These are phyloP conservation scores for Agonum fuliginosum DNA, from an alignment of 2,888 invertebrate genomes.

Conservation along the genomic window DNA sequence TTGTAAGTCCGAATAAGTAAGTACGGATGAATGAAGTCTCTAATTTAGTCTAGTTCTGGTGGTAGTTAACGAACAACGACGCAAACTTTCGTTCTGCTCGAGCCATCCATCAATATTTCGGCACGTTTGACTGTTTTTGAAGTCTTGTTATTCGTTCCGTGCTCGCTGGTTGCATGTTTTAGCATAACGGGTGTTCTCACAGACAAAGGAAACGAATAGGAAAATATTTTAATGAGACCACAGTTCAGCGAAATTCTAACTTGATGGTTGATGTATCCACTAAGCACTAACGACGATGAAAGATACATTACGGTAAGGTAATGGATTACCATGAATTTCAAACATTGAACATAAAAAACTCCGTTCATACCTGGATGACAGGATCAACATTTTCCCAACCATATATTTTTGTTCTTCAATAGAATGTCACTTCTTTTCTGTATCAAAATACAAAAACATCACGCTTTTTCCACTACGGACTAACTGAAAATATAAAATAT, in stretches of 20 bases:
- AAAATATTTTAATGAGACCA: slow-evolving; percentile 45
- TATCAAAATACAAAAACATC: too few relatives aligned
- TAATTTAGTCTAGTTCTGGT: slow-evolving; percentile 49
- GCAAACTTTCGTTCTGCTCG: slow-evolving; percentile 28
- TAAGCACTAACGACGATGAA: slow-evolving; percentile 13
- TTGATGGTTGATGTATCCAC: slow-evolving; percentile 37
- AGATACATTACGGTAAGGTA: slow-evolving; percentile 20
- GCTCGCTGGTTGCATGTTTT: slow-evolving; percentile 17
- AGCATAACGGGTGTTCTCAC: slow-evolving; percentile 19
- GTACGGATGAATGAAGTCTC: too few relatives aligned
- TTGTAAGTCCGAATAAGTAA: too few relatives aligned
- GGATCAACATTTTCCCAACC: not conserved
- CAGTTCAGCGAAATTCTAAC: slow-evolving; percentile 35
- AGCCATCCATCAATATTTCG: slow-evolving; percentile 52
- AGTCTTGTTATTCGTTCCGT: slow-evolving; percentile 31
- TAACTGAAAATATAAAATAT: too few relatives aligned
- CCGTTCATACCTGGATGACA: not conserved
- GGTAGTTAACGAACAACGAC: slow-evolving; percentile 40
- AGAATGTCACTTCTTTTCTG: too few relatives aligned
- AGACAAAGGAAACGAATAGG: slow-evolving; percentile 35
- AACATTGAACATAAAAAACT: not conserved
- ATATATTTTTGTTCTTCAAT: not conserved
- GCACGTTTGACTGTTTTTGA: slow-evolving; percentile 42
- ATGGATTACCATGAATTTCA: slow-evolving; percentile 19
- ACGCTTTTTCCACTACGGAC: too few relatives aligned